Evolutionary conservation across 92 coral and sea anemone species (phyloP).

Genomic region (Desmophyllum pertusum): DNA sequence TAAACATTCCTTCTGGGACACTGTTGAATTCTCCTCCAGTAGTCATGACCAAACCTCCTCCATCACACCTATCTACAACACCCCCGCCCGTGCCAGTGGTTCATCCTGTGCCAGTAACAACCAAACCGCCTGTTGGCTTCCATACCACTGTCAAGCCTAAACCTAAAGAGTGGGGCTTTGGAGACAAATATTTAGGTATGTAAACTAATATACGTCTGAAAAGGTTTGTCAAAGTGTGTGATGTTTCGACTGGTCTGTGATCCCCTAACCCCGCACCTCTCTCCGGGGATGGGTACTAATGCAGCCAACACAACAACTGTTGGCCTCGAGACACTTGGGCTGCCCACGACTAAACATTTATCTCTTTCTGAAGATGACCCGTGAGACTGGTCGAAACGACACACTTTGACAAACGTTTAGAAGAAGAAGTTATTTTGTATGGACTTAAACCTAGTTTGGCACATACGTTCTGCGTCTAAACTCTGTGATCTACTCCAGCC

Average conservation of each 20-base stretch:
- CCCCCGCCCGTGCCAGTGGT: conserved; percentile 25
- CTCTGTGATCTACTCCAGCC: not conserved
- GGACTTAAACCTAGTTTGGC: not conserved
- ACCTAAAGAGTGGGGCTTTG: conserved; percentile 65
- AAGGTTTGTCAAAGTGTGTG: too few species aligned
- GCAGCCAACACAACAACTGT: too few species aligned
- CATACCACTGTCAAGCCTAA: conserved; percentile 10
- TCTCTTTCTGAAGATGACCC: too few species aligned
- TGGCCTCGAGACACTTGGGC: too few species aligned
- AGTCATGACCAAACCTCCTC: conserved; percentile 25
- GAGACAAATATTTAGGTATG: conserved; percentile 83
- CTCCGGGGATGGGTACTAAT: too few species aligned
- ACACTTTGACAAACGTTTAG: too few species aligned
- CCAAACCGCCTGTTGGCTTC: conserved; percentile 21
- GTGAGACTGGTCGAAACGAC: too few species aligned
- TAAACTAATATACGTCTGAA: not conserved
- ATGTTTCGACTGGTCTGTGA: too few species aligned
- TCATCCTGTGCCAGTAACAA: conserved; percentile 11
- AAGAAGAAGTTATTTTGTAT: too few species aligned
- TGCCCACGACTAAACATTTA: too few species aligned
- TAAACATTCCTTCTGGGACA: conserved; percentile 12
- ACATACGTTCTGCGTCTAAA: not conserved
- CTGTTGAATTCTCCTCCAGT: conserved; percentile 17
- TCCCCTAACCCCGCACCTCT: too few species aligned
- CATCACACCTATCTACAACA: not conserved